These are phyloP conservation scores for Piscicola geometra DNA, from an alignment of 2,888 invertebrate species.

Conservation along the genomic window DNA sequence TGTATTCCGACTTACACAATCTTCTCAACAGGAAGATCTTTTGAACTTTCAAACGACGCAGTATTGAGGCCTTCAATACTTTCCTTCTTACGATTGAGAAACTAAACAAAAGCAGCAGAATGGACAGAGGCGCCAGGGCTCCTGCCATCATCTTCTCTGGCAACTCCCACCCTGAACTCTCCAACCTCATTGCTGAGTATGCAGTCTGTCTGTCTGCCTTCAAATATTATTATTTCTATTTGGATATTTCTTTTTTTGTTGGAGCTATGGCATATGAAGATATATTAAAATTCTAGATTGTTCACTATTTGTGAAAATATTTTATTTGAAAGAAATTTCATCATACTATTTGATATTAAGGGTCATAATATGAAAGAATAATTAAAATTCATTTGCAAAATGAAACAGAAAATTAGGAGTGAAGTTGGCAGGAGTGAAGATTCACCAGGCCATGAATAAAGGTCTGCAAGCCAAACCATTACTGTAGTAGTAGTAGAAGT, in stretches of 20 bases:
- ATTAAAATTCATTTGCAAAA: no score
- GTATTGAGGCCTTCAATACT: no score
- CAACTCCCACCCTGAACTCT: slow-evolving; percentile 36
- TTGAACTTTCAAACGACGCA: no score
- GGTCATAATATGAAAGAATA: no score
- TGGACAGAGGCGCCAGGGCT: slow-evolving; percentile 18
- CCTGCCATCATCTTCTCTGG: slow-evolving; percentile 38
- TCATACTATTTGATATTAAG: no score
- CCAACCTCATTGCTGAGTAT: slow-evolving; percentile 38
- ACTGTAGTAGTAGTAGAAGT: not conserved
- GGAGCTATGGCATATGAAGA: not conserved
- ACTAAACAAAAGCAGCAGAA: no score
- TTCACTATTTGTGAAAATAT: no score
- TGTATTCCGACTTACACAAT: no score
- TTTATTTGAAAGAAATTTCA: slow-evolving; percentile 33
- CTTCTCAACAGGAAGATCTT: no score
- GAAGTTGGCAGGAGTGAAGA: slow-evolving; percentile 13
- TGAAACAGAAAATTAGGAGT: slow-evolving; percentile 23
- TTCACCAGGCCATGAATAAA: slow-evolving; percentile 27
- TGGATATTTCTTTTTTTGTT: not conserved
- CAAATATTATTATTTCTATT: not conserved
- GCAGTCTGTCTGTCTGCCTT: no score
- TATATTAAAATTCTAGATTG: no score
- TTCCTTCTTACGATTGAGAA: no score
- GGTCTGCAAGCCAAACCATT: not conserved